Evolutionary conservation across 1,140 invertebrate species (phyloP).

Genomic region (Phocides pigmalion): DNA sequence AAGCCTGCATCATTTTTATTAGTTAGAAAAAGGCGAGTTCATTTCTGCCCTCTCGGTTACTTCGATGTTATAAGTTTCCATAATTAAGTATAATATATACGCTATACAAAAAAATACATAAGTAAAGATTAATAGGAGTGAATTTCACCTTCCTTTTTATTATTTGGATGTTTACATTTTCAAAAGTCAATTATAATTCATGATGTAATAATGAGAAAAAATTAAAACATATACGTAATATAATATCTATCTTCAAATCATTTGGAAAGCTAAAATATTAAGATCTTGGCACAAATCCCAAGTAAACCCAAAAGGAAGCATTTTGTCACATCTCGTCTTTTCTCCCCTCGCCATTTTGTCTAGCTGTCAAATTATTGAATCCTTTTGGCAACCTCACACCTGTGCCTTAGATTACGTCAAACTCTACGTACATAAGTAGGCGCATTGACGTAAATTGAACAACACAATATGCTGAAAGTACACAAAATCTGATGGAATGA

Average conservation of each 20-base stretch:
- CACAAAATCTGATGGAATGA: background rate
- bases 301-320: constrained; percentile 18
- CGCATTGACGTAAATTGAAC: background rate
- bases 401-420: constrained; percentile 11
- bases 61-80: too few relatives aligned
- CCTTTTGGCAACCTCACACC: constrained; percentile 17
- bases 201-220: too few relatives aligned
- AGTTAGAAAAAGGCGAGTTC: too few relatives aligned
- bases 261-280: constrained; percentile 12
- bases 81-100: too few relatives aligned
- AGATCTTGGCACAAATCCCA: constrained; percentile 5
- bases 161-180: too few relatives aligned
- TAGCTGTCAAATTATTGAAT: constrained; percentile 32
- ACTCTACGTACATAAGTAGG: background rate
- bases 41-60: too few relatives aligned
- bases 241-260: background rate
- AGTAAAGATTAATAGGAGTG: too few relatives aligned
- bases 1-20: too few relatives aligned
- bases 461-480: background rate
- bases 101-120: too few relatives aligned
- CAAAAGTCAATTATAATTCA: too few relatives aligned
- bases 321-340: constrained; percentile 20
- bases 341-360: constrained; percentile 24
- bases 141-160: too few relatives aligned
- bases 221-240: too few relatives aligned